Base-by-base conservation (phyloP, 2,888 invertebrate species). In the Ferdinandea cuprea region DNA sequence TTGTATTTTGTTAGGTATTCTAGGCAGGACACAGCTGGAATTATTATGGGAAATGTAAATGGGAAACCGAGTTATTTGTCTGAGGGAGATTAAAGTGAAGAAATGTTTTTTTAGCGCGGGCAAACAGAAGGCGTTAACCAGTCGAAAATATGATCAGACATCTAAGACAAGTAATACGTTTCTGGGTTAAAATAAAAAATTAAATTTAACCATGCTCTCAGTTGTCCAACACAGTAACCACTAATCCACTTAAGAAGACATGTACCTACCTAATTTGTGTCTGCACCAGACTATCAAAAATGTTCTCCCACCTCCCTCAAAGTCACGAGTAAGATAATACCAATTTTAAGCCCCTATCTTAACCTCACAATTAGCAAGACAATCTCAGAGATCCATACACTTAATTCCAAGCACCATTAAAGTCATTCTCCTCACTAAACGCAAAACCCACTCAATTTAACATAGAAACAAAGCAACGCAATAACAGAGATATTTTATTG, bases 401-500 rank as follows among this genome's bases (percentile, higher is more conserved):
- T 48, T 65, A 71, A 63, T 56, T 44, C 30, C 17, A 21, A 17
- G 19, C 54, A 54, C 46, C 54, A 61, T 54, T 8, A 68, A 59
- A 54, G 17, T 30, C 13, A 78, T 66, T 71, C 30, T 17, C 58
- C 21, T 5, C 17, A 8, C 28, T 21, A 32, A 9, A 37, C 46
- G 13, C 25, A 48, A 42, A 42, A 42, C 8, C 21, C 58, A 40
- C 44, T 37, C 44, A 35, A 37, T 56, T 58, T 19, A 11, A 13
- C 25, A 8, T 35, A 59, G 42, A 54, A 63, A 48, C 63, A 73
- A 66, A 58, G 66, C 46, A 81, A 69, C 44, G 37, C 42, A 66
- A 79, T 80, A 68, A 80, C 48, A 52, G 72, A 74, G 68, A 74
- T 80, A 80, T 69, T 80, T 80, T 74, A 80, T 80, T 68, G 59